Evolutionary conservation across 92 coral and sea anemone genomes (phyloP).

Genomic region (Porites divaricata): DNA sequence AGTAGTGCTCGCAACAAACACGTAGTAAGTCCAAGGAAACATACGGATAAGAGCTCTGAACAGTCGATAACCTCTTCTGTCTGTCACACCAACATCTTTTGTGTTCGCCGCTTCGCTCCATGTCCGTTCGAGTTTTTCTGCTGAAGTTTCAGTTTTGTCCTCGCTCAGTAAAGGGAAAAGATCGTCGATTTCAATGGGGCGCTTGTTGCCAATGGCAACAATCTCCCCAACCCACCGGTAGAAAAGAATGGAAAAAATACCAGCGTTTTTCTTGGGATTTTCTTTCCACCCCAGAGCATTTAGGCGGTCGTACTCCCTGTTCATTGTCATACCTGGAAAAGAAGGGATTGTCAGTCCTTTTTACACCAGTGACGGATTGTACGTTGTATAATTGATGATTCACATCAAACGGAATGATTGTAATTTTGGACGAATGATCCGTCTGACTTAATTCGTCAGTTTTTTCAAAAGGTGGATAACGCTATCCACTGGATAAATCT

Average conservation of each 20-base stretch:
- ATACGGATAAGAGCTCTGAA: slow-evolving; percentile 47
- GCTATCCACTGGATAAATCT: too few relatives aligned
- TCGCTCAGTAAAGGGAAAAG: slow-evolving; percentile 47
- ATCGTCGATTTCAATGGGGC: slow-evolving; percentile 63
- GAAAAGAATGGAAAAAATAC: slow-evolving; percentile 39
- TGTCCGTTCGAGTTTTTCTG: slow-evolving; percentile 39
- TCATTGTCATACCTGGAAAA: not conserved
- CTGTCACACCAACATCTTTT: not conserved
- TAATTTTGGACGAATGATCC: too few relatives aligned
- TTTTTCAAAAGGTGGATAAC: too few relatives aligned
- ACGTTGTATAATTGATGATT: too few relatives aligned
- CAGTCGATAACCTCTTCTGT: slow-evolving; percentile 21
- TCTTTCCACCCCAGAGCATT: slow-evolving; percentile 15
- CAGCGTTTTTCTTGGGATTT: slow-evolving; percentile 56
- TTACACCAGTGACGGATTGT: too few relatives aligned
- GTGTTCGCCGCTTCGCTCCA: slow-evolving; percentile 33
- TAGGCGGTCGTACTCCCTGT: not conserved
- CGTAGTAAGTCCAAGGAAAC: slow-evolving; percentile 42
- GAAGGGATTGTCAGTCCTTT: too few relatives aligned
- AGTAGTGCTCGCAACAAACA: slow-evolving; percentile 24
- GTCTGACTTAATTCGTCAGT: too few relatives aligned
- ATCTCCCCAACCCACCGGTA: slow-evolving; percentile 65
- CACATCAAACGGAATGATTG: too few relatives aligned
- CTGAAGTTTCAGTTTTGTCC: slow-evolving; percentile 51
- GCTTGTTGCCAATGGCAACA: slow-evolving; percentile 52